Evolutionary conservation across 2,888 invertebrate genomes (phyloP).

Genomic region (Pandemis corylana): DNA sequence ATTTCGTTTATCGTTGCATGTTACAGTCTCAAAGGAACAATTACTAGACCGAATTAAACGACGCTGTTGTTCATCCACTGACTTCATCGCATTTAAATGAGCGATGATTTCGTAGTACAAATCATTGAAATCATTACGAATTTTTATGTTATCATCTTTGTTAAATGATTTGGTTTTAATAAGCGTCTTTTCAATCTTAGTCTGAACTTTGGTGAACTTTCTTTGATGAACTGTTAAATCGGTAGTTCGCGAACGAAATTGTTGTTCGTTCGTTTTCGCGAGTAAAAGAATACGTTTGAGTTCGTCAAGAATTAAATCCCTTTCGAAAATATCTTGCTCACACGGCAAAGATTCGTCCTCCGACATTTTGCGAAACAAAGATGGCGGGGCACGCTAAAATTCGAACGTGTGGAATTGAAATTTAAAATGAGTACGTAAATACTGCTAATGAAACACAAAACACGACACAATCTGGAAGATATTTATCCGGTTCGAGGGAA

Average conservation of each 20-base stretch:
- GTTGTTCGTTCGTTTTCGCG: slow-evolving; percentile 5
- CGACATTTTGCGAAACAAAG: not conserved
- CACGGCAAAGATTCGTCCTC: not conserved
- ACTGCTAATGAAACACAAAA: too few relatives aligned
- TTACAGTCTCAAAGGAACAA: too few relatives aligned
- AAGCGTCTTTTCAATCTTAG: slow-evolving; percentile 10
- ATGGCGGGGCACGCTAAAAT: too few relatives aligned
- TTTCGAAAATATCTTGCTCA: slow-evolving; percentile 13
- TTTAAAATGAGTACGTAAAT: too few relatives aligned
- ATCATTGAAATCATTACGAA: not conserved
- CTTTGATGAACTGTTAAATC: not conserved
- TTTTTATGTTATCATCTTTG: slow-evolving; percentile 7
- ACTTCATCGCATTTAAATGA: not conserved
- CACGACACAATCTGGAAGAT: too few relatives aligned
- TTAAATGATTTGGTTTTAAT: slow-evolving; percentile 6
- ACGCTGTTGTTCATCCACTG: not conserved
- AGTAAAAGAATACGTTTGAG: not conserved
- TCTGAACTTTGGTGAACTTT: slow-evolving; percentile 12
- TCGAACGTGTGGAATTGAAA: too few relatives aligned
- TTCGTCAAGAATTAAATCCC: slow-evolving; percentile 12
- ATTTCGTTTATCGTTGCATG: not conserved
- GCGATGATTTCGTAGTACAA: not conserved
- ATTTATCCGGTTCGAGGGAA: too few relatives aligned
- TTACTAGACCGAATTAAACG: not conserved
- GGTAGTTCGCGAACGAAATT: slow-evolving; percentile 11